Percentiles rank a stretch among this genome's conserved stretches.
These are phyloP conservation scores for Samia ricini DNA, from an alignment of 1,140 invertebrate genomes.

Conservation along the genomic window DNA sequence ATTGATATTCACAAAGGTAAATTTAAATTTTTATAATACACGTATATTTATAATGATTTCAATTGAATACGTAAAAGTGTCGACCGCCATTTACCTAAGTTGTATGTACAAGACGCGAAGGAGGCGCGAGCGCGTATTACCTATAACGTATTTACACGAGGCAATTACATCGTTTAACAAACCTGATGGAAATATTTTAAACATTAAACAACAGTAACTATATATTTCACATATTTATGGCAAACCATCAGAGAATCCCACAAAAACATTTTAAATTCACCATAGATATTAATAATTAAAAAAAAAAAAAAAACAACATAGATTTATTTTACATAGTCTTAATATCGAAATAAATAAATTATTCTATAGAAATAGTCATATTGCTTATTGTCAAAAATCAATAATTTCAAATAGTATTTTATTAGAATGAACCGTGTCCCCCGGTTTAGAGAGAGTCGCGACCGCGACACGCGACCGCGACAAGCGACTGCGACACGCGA, in stretches of 20 bases:
- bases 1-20: neutral
- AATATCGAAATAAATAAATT: constrained; percentile 75
- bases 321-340: constrained; percentile 70
- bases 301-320: constrained; percentile 7
- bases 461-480: too few relatives aligned
- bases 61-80: constrained; percentile 31
- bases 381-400: constrained; percentile 69
- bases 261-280: constrained; percentile 16
- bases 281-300: constrained; percentile 7
- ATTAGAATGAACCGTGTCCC: constrained; percentile 20
- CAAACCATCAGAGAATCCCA: constrained; percentile 59
- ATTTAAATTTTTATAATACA: constrained; percentile 25
- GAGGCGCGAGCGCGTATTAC: constrained; percentile 13
- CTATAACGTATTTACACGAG: constrained; percentile 66
- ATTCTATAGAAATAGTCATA: constrained; percentile 59
- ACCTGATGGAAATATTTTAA: constrained; percentile 47
- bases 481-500: too few relatives aligned
- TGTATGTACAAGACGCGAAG: constrained; percentile 55
- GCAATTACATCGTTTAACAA: constrained; percentile 39
- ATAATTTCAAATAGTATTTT: constrained; percentile 48
- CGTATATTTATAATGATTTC: constrained; percentile 28
- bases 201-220: constrained; percentile 62
- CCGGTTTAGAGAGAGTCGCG: constrained; percentile 17
- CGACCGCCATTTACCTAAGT: constrained; percentile 29
- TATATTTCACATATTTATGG: constrained; percentile 69